Percentiles rank a stretch among this genome's conserved stretches.
Conservation (phyloP, 2,888 invertebrate genomes). For the Exocentrus adspersus region DNA sequence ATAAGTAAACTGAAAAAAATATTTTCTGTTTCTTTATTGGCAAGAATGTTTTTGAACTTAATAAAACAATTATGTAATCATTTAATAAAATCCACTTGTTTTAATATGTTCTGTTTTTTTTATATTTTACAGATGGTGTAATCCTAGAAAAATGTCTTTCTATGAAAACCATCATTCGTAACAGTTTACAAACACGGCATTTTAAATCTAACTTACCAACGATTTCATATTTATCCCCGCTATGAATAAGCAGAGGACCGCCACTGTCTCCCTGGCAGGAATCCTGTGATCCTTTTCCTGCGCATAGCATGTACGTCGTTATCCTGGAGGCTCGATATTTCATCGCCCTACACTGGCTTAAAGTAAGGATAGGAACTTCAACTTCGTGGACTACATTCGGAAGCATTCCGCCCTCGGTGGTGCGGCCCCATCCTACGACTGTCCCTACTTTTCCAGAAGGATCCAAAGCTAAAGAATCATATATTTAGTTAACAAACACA, state of each 20-base stretch:
- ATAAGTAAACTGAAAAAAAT: no score
- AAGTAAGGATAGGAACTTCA: conserved; percentile 82
- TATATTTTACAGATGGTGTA: no score
- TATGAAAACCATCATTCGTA: no score
- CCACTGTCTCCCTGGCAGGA: conserved; percentile 92
- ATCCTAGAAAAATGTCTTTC: no score
- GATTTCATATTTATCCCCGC: conserved; percentile 81
- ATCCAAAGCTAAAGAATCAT: conserved; percentile 61
- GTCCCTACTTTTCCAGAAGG: conserved; percentile 79
- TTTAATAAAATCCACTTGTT: no score
- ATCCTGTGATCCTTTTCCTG: conserved; percentile 82
- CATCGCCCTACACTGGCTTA: conserved; percentile 82
- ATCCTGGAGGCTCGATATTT: conserved; percentile 86
- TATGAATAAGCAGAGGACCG: conserved; percentile 80
- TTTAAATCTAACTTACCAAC: conserved; percentile 70
- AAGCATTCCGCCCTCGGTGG: conserved; percentile 82
- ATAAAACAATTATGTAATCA: no score
- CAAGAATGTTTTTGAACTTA: no score
- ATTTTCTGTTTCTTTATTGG: no score
- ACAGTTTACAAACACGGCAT: no score
- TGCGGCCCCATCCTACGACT: conserved; percentile 89
- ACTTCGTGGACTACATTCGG: conserved; percentile 86
- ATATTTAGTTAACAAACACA: conserved; percentile 23
- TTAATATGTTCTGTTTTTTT: no score
- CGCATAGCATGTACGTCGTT: conserved; percentile 87